Percentiles rank a stretch among this genome's conserved stretches.
Conservation (phyloP, 1,140 invertebrate genomes). For the Lordiphosa stackelbergi region DNA sequence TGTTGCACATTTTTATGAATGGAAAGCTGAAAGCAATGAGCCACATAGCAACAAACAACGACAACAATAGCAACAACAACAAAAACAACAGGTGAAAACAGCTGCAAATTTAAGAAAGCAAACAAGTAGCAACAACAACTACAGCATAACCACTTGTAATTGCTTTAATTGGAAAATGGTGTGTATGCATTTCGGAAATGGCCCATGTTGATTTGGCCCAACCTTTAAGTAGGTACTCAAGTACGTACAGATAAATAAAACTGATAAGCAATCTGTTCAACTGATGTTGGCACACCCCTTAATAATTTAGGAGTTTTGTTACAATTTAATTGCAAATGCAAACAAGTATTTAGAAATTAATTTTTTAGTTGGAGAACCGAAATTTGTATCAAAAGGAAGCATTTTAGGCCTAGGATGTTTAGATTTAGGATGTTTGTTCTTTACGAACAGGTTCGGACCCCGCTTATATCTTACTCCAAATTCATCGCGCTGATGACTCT, state of each 20-base stretch:
- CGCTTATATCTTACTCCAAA: no score
- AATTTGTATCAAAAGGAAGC: no score
- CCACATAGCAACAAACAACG: slow-evolving; percentile 18
- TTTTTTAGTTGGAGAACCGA: no score
- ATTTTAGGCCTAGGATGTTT: no score
- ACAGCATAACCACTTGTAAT: slow-evolving; percentile 19
- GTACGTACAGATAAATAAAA: slow-evolving; percentile 1
- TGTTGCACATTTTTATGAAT: slow-evolving; percentile 65
- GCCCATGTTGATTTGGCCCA: slow-evolving; percentile 9
- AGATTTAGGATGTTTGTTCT: no score
- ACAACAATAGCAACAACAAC: slow-evolving; percentile 3
- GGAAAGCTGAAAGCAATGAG: slow-evolving; percentile 33
- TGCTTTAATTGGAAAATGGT: slow-evolving; percentile 34
- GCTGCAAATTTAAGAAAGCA: slow-evolving; percentile 7
- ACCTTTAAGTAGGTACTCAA: slow-evolving; percentile 20
- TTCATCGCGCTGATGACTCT: no score
- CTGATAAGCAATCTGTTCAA: slow-evolving; percentile 22
- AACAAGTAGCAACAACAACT: slow-evolving; percentile 22
- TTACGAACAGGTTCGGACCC: no score
- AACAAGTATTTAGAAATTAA: no score
- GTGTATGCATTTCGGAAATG: slow-evolving; percentile 18
- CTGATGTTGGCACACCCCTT: slow-evolving; percentile 2
- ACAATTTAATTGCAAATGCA: no score
- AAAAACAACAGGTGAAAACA: slow-evolving; percentile 29
- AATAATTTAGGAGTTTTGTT: no score